Conservation (phyloP, 2,888 invertebrate genomes). For the Ormyrus pomaceus region DNA sequence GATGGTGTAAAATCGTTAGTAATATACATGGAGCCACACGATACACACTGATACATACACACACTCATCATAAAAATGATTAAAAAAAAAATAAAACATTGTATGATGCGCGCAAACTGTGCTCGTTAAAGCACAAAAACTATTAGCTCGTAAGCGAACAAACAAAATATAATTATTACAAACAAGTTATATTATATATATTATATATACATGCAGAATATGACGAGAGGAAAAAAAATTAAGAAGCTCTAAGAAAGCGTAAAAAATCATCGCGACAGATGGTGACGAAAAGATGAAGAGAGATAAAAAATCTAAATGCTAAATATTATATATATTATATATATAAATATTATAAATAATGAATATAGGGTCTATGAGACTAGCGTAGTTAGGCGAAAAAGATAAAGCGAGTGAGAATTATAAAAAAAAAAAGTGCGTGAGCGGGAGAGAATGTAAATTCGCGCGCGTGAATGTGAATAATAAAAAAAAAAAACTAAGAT, state of each 20-base stretch:
- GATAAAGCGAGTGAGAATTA: constrained; percentile 61
- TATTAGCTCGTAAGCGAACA: constrained; percentile 75
- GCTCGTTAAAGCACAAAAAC: constrained; percentile 75
- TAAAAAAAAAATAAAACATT: constrained; percentile 55
- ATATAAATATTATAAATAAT: constrained; percentile 76
- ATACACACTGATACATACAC: constrained; percentile 58
- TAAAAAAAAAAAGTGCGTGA: constrained; percentile 27
- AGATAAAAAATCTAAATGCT: constrained; percentile 73
- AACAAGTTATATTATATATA: constrained; percentile 75
- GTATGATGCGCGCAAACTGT: constrained; percentile 69
- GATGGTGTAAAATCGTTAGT: constrained; percentile 50
- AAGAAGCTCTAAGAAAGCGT: constrained; percentile 59
- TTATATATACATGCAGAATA: constrained; percentile 75
- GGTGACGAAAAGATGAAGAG: constrained; percentile 62
- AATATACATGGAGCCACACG: constrained; percentile 55
- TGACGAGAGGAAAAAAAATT: constrained; percentile 62
- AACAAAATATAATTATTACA: constrained; percentile 75
- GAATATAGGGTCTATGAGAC: constrained; percentile 74
- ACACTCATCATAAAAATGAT: constrained; percentile 60
- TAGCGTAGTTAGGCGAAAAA: constrained; percentile 71
- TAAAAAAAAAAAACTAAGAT: constrained; percentile 40
- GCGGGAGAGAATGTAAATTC: constrained; percentile 40
- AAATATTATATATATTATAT: constrained; percentile 74
- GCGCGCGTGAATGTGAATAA: constrained; percentile 44
- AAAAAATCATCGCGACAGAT: constrained; percentile 64